A percentile compares a stretch with the other conserved stretches of the same genome.
phyloP scores from a whole-genome alignment of 2,888 invertebrate genomes.

The Crossocerus cetratus region DNA sequence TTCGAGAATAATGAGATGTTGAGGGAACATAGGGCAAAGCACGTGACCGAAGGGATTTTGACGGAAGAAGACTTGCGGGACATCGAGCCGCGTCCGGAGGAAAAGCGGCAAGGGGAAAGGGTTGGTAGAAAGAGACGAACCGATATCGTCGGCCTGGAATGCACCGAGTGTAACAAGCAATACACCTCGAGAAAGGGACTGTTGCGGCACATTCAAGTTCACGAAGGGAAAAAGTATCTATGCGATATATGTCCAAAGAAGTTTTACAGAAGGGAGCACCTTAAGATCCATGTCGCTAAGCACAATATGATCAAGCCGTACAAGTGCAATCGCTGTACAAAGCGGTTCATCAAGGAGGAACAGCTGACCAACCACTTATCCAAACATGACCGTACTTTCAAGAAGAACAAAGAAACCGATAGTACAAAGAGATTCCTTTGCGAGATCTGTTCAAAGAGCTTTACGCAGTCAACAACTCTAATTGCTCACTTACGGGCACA shows the following conservation, averaged over 20 bases:
- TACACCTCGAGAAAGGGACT: conserved; percentile 74
- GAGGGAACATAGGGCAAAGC: conserved; percentile 71
- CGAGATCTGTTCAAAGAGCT: conserved; percentile 75
- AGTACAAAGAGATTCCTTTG: conserved; percentile 73
- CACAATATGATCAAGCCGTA: conserved; percentile 76
- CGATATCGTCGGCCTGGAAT: conserved; percentile 74
- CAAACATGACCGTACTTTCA: conserved; percentile 72
- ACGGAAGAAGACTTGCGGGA: conserved; percentile 74
- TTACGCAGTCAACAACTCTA: conserved; percentile 74
- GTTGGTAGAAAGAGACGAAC: conserved; percentile 71
- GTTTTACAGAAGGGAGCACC: conserved; percentile 73
- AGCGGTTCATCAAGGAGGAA: conserved; percentile 75
- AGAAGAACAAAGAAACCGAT: conserved; percentile 72
- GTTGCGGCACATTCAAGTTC: conserved; percentile 73
- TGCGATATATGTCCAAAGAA: conserved; percentile 76
- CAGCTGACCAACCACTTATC: conserved; percentile 71
- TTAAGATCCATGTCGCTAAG: conserved; percentile 75
- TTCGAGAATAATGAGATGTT: conserved; percentile 74
- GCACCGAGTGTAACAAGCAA: conserved; percentile 74
- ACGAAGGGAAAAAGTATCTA: conserved; percentile 74
- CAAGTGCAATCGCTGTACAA: conserved; percentile 73
- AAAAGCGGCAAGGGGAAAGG: conserved; percentile 66
- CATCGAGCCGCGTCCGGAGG: conserved; percentile 68
- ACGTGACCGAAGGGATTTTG: conserved; percentile 73
- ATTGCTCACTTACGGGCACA: conserved; percentile 74